Conservation (phyloP, 2,888 invertebrate species). For the Pristionchus mayeri region DNA sequence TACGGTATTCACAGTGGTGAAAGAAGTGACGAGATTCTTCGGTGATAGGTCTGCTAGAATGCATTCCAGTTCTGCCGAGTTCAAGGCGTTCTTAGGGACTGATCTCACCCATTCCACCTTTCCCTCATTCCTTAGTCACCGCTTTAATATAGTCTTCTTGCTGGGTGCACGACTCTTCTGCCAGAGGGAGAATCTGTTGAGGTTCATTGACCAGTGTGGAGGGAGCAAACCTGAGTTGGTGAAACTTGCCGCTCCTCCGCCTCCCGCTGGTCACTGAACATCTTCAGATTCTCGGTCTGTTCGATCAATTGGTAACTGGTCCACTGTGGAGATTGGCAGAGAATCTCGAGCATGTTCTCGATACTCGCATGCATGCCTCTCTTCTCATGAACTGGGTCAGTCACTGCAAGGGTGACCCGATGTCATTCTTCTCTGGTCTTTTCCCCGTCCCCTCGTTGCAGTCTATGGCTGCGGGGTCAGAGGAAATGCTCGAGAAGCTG, state of each 20-base stretch:
- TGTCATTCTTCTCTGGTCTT: neutral
- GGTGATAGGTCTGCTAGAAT: neutral
- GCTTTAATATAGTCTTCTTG: neutral
- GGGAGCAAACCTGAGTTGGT: neutral
- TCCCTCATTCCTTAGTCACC: neutral
- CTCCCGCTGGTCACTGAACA: neutral
- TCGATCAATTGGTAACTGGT: conserved; percentile 22
- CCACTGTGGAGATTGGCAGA: neutral
- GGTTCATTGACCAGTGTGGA: neutral
- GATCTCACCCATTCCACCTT: neutral
- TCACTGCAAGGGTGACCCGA: neutral
- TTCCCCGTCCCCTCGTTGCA: neutral
- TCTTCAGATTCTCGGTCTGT: neutral
- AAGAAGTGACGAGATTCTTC: conserved; percentile 3
- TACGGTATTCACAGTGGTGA: neutral
- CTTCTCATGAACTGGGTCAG: neutral
- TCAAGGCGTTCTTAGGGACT: neutral
- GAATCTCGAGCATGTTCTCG: neutral
- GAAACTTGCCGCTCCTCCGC: neutral
- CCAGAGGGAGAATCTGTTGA: neutral
- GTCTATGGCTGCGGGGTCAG: neutral
- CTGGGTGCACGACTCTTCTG: neutral
- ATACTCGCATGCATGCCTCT: neutral
- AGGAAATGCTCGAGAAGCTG: neutral
- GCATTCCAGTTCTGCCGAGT: neutral